Base-by-base conservation (phyloP, 2,797 vertebrate genomes). In the Schizopygopsis malacanthus region DNA sequence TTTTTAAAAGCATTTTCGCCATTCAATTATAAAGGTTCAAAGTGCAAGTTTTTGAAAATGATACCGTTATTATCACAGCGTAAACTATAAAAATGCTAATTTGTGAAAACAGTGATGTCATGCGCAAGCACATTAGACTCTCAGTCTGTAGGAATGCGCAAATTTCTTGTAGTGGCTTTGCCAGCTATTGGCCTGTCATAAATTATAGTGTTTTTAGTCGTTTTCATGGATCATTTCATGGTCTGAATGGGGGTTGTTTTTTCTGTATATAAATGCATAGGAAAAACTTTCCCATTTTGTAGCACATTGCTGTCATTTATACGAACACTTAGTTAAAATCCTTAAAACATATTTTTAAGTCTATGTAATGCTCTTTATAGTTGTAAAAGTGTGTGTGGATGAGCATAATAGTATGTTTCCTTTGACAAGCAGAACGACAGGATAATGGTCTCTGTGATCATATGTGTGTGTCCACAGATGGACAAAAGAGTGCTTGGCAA, bases 401-500 rank as follows among this genome's bases (percentile, higher is more conserved):
- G 43, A 50, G 16, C 6, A 8, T 50, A 65, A 13, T 47, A 65
- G n/a, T 22, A 18, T 33, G 61, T 63, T 72, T 75, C 39, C 25
- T 61, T 83, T n/a, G 81, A 83, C 25, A 56, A 52, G 47, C 65
- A 61, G 25, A 75, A 61, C 0, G 13, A 22, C 41, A 37, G n/a
- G 20, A 83, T 63, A 75, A 83, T 39, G 18, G 70, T 22, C 54
- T 75, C 18, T 76, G 56, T 76, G 70, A 33, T 47, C 54, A 22
- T 83, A n/a, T 43, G 28, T 83, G 41, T n/a, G 59, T 39, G 33
- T 67, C 33, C 61, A 41, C 11, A 25, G 43, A 25, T 10, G 43
- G 43, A 84, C 72, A 52, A 76, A 75, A 67, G 82, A 75, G 56
- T 52, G 41, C 75, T 77, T 41, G 45, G 22, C 22, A 39, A 0